Base-by-base conservation (phyloP, 2,888 invertebrate genomes). In the Ypsolopha sequella region DNA sequence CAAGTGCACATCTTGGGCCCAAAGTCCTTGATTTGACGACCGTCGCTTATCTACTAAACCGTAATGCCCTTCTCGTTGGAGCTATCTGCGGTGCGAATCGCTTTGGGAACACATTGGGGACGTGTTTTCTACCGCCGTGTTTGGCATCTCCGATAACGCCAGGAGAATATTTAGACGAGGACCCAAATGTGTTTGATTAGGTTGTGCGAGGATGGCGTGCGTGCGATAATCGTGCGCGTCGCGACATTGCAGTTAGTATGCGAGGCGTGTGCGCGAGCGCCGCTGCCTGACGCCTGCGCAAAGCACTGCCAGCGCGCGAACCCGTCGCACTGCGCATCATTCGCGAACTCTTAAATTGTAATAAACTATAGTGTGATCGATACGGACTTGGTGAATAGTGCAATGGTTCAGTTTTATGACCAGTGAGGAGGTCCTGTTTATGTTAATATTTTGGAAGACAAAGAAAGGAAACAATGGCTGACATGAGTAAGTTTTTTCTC, bases 221-320 rank as follows among this genome's bases (percentile, higher is more conserved):
- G 48, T 65, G 78, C 77, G 76, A 80, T 81, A 70, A 76, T 78
- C 69, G 66, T 65, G 36, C 38, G 10, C 62, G 76, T 75, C 70
- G 74, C 74, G 74, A 61, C 70, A 59, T 60, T 41, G 68, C 64
- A 73, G 74, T 85, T 86, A 85, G 82, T 85, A 85, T 86, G 79
- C 86, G 76, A 68, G 69, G 70, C 68, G 82, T 76, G 84, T 84
- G 76, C 80, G 80, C 66, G 59, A 59, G 64, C 75, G 80, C 65
- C 70, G 80, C 50, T 38, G 50, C 73, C 70, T 72, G 82, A 79
- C 81, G 84, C 81, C 80, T 76, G 66, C 59, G 51, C 58, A 58
- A 59, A 66, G 63, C 52, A 55, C 58, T 63, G 63, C 65, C 65
- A 63, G 62, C 62, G 60, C 65, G 64, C 58, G 33, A 13, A 44